Evolutionary conservation across 2,113 vertebrate species (phyloP).

Genomic region (Tachuris rubrigastra): DNA sequence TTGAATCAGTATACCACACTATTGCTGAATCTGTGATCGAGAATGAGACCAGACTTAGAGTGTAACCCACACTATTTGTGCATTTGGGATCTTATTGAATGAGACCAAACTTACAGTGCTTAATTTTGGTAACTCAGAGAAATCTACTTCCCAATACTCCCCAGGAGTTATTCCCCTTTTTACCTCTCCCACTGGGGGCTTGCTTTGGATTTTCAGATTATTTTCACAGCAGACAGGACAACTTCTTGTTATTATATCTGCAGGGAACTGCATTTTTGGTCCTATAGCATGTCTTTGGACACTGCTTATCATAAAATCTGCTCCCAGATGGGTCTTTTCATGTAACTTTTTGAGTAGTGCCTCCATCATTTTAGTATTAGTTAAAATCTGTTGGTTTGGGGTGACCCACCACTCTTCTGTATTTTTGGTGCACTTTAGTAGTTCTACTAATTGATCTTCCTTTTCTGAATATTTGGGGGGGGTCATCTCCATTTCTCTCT

Average conservation of each 20-base stretch:
- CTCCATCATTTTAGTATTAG: not conserved
- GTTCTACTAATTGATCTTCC: not conserved
- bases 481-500: not conserved
- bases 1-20: not conserved
- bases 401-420: not conserved
- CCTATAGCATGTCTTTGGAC: too few species aligned
- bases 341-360: not conserved
- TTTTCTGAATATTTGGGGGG: not conserved
- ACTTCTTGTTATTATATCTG: too few species aligned
- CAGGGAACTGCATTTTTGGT: too few species aligned
- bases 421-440: not conserved
- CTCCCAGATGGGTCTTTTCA: too few species aligned
- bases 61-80: not conserved
- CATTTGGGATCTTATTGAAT: not conserved
- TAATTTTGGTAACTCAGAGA: not conserved
- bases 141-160: not conserved
- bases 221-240: too few species aligned
- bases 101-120: not conserved
- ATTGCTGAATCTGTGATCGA: not conserved
- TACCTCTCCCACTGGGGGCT: too few species aligned
- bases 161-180: too few species aligned
- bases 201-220: too few species aligned
- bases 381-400: not conserved
- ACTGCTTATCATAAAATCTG: too few species aligned
- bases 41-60: not conserved